Percentiles rank a stretch among this genome's conserved stretches.
Evolutionary conservation across 2,888 invertebrate species (phyloP).

Genomic region (Seira ritae): DNA sequence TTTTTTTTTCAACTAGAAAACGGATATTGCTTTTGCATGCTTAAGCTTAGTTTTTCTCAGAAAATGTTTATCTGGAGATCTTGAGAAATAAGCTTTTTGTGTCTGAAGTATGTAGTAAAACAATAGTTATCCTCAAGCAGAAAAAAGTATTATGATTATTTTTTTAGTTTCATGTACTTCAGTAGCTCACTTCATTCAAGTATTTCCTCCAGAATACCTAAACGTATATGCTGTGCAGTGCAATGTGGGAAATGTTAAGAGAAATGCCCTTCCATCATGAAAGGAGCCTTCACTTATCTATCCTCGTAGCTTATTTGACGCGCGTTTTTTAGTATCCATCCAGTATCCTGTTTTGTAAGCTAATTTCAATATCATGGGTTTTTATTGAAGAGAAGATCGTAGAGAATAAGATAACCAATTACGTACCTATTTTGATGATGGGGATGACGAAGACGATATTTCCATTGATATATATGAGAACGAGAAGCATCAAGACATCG

Average conservation of each 20-base stretch:
- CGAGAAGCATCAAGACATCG: conserved; percentile 29
- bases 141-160: neutral
- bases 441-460: neutral
- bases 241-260: neutral
- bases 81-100: neutral
- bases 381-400: neutral
- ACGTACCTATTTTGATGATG: neutral
- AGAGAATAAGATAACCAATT: conserved; percentile 13
- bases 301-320: too few species aligned
- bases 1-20: conserved; percentile 54
- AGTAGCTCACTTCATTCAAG: neutral
- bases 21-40: conserved; percentile 56
- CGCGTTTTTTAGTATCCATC: neutral
- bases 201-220: too few species aligned
- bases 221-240: too few species aligned
- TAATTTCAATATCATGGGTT: neutral
- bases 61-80: neutral
- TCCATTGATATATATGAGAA: neutral
- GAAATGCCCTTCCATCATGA: neutral
- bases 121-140: too few species aligned
- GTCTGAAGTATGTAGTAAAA: too few species aligned
- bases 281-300: too few species aligned
- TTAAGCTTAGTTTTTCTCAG: conserved; percentile 24
- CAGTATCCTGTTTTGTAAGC: neutral
- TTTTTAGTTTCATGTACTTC: neutral